A percentile compares a stretch with the other conserved stretches of the same genome.
phyloP scores from a whole-genome alignment of 2,888 invertebrate genomes.

The Corythucha ciliata region DNA sequence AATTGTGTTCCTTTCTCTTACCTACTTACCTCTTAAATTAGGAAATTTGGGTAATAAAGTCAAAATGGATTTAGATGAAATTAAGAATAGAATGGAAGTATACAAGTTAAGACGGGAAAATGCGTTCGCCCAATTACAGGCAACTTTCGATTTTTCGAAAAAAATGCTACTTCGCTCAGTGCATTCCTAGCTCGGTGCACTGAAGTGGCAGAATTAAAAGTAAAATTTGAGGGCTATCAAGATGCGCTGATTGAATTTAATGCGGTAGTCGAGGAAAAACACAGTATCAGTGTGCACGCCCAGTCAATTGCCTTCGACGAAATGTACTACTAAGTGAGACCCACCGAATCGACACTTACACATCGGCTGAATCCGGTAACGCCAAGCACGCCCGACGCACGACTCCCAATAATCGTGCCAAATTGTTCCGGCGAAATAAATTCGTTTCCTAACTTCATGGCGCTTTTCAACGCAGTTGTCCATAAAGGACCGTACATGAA shows the following conservation, averaged over 20 bases:
- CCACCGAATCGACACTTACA: background rate
- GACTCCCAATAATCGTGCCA: background rate
- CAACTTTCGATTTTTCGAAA: background rate
- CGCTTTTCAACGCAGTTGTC: background rate
- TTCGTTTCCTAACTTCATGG: background rate
- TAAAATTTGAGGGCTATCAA: background rate
- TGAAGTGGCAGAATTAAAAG: background rate
- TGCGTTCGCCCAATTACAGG: background rate
- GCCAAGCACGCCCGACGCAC: background rate
- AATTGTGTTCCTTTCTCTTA: no score
- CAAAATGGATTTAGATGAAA: no score
- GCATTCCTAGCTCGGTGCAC: background rate
- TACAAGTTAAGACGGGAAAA: background rate
- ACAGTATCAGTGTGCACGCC: background rate
- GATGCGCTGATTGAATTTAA: background rate
- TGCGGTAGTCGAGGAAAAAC: background rate
- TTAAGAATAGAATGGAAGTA: background rate
- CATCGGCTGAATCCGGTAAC: background rate
- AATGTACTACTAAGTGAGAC: background rate
- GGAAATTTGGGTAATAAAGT: no score
- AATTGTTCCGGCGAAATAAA: background rate
- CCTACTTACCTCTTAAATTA: no score
- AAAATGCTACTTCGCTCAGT: background rate
- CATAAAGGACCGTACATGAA: no score
- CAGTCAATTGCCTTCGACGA: background rate